These are phyloP conservation scores for Caenorhabditis virilis DNA, from an alignment of 2,888 invertebrate genomes.

Conservation along the genomic window DNA sequence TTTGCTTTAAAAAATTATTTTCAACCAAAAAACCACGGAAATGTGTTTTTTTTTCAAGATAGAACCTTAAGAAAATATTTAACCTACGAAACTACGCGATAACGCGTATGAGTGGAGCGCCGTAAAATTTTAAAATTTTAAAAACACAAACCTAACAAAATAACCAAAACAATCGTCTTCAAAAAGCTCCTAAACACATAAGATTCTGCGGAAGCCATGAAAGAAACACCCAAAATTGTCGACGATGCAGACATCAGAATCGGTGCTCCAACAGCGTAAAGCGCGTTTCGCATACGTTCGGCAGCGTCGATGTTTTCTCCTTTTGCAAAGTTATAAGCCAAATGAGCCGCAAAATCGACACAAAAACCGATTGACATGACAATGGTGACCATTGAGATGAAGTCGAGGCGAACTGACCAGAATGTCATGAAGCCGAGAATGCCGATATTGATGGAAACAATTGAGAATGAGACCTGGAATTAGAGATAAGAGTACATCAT, in stretches of 20 bases:
- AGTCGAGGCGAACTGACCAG: slow-evolving; percentile 84
- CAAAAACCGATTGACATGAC: slow-evolving; percentile 95
- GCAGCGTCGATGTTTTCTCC: slow-evolving; percentile 67
- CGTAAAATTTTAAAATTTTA: no score
- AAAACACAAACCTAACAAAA: slow-evolving; percentile 79
- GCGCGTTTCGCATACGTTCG: slow-evolving; percentile 82
- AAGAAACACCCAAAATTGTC: slow-evolving; percentile 86
- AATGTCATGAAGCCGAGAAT: slow-evolving; percentile 93
- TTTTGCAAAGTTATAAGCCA: slow-evolving; percentile 77
- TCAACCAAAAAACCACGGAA: no score
- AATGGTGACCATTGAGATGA: slow-evolving; percentile 91
- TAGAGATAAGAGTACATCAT: no score
- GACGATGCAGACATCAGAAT: slow-evolving; percentile 89
- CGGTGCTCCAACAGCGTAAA: slow-evolving; percentile 86
- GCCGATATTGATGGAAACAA: slow-evolving; percentile 88
- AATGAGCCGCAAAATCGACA: slow-evolving; percentile 92
- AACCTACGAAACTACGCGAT: no score
- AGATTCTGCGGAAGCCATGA: slow-evolving; percentile 84
- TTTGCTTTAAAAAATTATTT: no score
- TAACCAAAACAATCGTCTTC: slow-evolving; percentile 88
- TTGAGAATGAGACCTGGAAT: slow-evolving; percentile 86
- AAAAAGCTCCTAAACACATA: slow-evolving; percentile 73
- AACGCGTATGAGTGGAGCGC: no score
- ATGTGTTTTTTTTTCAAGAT: no score
- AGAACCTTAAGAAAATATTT: no score